Base-by-base conservation (phyloP, 2,888 invertebrate species). In the Acanthoscelides obtectus region DNA sequence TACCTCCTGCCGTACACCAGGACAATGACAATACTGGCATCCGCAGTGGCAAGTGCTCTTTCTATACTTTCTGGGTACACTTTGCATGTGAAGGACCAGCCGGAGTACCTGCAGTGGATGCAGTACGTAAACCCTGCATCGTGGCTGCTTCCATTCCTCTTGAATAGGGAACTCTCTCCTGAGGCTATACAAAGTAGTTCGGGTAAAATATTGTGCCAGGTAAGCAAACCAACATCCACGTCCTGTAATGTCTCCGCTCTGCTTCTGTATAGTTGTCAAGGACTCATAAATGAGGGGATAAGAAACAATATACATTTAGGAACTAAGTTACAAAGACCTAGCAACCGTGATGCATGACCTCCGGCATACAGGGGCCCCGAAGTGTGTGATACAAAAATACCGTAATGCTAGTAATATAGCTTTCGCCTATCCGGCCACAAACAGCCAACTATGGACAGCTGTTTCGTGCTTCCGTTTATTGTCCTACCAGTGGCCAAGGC, bases 71-170 rank as follows among this genome's bases (percentile, higher is more conserved):
- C 91, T 69, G 94, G 94, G 0, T 93, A 90, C 79, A 86, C 89
- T 75, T 81, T 94, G 27, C 94, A 94, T 79, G 88, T 89, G 3
- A 87, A 87, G 71, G 93, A 94, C 82, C 79, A 94, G 74, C 90
- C 93, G 0, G 81, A 86, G 21, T 90, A 92, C 80, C 88, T 90
- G 73, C 86, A 86, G 70, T 94, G 93, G 91, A 82, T 93, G 75
- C 88, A 90, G 77, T 89, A 89, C 77, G 87, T 90, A 67, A 93
- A 93, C 1, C 94, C 94, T 0, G 89, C 91, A 0, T 87, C 90
- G 72, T 95, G 94, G 94, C 83, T 92, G 0, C 81, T 93, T 76
- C 91, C 93, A 0, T 90, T 91, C 75, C 83, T 94, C 68, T 83
- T 92, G 70, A 87, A 88, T 72, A 87, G 89, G 75, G 94, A 94